Conservation (phyloP, 1,140 invertebrate species). For the Popillia japonica region DNA sequence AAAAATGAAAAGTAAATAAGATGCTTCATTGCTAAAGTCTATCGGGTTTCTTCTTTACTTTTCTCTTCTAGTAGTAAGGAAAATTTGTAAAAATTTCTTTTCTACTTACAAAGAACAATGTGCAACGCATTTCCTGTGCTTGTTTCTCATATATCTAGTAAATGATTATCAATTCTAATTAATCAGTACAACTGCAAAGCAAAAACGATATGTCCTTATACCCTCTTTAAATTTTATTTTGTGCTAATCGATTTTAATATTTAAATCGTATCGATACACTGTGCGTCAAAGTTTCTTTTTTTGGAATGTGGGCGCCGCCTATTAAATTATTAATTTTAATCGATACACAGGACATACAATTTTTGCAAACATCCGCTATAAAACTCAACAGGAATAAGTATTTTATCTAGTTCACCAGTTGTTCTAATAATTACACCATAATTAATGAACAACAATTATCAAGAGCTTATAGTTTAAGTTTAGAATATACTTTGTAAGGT, state of each 20-base stretch:
- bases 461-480: background rate
- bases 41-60: conserved; percentile 8
- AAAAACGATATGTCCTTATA: background rate
- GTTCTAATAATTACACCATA: conserved; percentile 24
- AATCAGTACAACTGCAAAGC: background rate
- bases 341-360: background rate
- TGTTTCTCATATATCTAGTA: background rate
- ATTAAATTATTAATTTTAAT: background rate
- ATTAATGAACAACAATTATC: conserved; percentile 11
- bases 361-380: background rate
- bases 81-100: conserved; percentile 34
- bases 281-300: conserved; percentile 14
- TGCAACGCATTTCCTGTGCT: conserved; percentile 38
- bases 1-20: background rate
- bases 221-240: conserved; percentile 21
- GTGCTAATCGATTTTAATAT: no score
- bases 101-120: conserved; percentile 22
- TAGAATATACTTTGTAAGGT: conserved; percentile 25
- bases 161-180: conserved; percentile 22
- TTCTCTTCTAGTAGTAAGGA: conserved; percentile 24
- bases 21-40: background rate
- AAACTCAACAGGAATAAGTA: background rate
- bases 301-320: background rate
- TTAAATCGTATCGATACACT: background rate
- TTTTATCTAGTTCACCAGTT: background rate